Base-by-base conservation (phyloP, 2,113 vertebrate species). In the Poeciliopsis turrubarensis region DNA sequence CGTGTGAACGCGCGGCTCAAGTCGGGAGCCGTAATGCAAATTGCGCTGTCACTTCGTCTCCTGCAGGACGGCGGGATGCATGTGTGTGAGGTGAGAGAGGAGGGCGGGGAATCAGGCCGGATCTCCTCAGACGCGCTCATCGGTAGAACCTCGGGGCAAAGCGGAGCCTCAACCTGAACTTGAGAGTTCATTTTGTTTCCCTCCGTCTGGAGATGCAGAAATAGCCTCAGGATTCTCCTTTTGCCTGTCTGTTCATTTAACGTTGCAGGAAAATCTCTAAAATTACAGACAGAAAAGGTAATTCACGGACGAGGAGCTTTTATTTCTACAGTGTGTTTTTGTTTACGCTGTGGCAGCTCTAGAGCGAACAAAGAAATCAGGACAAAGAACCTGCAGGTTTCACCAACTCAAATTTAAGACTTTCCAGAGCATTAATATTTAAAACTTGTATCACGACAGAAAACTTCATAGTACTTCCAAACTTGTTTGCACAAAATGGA, bases 121-220 rank as follows among this genome's bases (percentile, higher is more conserved):
- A 81, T 83, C 76, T 80, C 62, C 77, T 82, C 72, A 75, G 62
- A 80, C 77, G 83, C 79, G 65, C 72, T 44, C 34, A 22, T 69
- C 15, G 68, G 76, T 64, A 77, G 75, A 68, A 87, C 86, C 89
- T 89, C 86, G 25, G 77, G 92, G 93, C 89, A 69, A 91, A 79
- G 79, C 83, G 76, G 89, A 83, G 90, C 86, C 78, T 92, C 90
- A 91, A 92, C 86, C 93, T 92, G 90, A 92, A 91, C 89, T 90
- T 86, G 83, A 84, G 89, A 88, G 86, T 91, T 91, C 85, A 83
- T 93, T 93, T 91, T 92, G 84, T 87, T 91, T 87, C 85, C 77
- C 65, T 65, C 39, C 76, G 87, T 91, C 89, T 91, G 84, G 80
- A 89, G 88, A 78, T 66, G 77, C 91, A 81, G 86, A 92, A 92